Conservation (phyloP, 1,140 invertebrate species). For the Ooceraea biroi region DNA sequence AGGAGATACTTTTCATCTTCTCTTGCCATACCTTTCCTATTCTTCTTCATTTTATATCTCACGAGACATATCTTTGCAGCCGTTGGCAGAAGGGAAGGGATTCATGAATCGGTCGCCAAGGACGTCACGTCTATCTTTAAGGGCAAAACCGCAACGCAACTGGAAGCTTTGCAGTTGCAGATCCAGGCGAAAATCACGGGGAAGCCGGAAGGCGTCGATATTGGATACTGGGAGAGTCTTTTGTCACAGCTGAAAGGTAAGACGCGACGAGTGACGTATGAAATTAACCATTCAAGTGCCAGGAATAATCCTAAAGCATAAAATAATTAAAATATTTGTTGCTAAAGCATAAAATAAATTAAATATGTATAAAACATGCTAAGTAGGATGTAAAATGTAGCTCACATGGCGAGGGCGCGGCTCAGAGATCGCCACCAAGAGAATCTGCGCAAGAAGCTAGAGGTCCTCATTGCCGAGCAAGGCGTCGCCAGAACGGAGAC, state of each 20-base stretch:
- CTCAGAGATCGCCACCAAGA: too few relatives aligned
- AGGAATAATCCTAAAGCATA: not conserved
- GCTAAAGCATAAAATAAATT: not conserved
- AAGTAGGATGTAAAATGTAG: too few relatives aligned
- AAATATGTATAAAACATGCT: slow-evolving; percentile 33
- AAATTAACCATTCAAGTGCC: slow-evolving; percentile 7
- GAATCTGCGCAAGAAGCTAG: slow-evolving; percentile 96
- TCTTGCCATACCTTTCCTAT: not conserved
- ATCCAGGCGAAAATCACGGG: slow-evolving; percentile 96
- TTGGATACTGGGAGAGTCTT: slow-evolving; percentile 98
- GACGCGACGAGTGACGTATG: slow-evolving; percentile 30
- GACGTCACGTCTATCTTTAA: slow-evolving; percentile 97
- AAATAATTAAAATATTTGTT: not conserved
- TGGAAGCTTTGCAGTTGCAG: slow-evolving; percentile 93
- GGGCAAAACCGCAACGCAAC: slow-evolving; percentile 95
- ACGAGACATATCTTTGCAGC: slow-evolving; percentile 75
- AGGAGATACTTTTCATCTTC: slow-evolving; percentile 38
- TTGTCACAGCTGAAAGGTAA: slow-evolving; percentile 95
- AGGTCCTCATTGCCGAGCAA: slow-evolving; percentile 96
- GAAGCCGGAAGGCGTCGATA: slow-evolving; percentile 96
- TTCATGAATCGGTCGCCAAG: slow-evolving; percentile 96
- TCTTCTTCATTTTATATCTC: not conserved
- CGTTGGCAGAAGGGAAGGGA: slow-evolving; percentile 94
- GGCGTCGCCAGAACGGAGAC: slow-evolving; percentile 87
- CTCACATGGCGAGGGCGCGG: slow-evolving; percentile 97